phyloP scores from a whole-genome alignment of 1,140 invertebrate genomes.

The Myzus persicae region DNA sequence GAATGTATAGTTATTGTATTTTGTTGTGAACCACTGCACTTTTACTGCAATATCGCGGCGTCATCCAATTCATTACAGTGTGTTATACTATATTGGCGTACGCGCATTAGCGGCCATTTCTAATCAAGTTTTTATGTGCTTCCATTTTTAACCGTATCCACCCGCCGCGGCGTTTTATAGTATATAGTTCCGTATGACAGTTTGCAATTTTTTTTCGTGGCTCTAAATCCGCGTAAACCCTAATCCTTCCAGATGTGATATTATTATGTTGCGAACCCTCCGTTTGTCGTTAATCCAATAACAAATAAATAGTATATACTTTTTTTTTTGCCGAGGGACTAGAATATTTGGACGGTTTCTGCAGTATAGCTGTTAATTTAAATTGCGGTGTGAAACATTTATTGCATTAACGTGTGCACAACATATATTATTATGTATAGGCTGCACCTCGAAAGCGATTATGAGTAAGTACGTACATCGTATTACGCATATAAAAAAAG shows the following conservation, averaged over 20 bases:
- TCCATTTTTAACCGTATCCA: neutral
- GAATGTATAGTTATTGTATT: too few species aligned
- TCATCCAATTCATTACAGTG: too few species aligned
- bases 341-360: neutral
- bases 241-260: slow-evolving; percentile 50
- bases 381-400: slow-evolving; percentile 4
- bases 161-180: neutral
- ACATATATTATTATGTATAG: neutral
- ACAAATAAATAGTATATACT: slow-evolving; percentile 12
- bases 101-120: neutral
- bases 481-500: neutral
- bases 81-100: too few species aligned
- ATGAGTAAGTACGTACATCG: too few species aligned
- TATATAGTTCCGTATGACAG: slow-evolving; percentile 7
- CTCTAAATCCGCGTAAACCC: slow-evolving; percentile 39
- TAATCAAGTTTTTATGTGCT: slow-evolving; percentile 49
- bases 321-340: neutral
- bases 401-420: neutral
- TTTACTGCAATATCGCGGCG: too few species aligned
- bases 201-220: slow-evolving; percentile 39
- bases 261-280: slow-evolving; percentile 30
- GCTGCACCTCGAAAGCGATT: neutral
- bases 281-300: slow-evolving; percentile 33
- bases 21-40: too few species aligned
- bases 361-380: neutral